Evolutionary conservation across 2,797 vertebrate species (phyloP), one percentile per base, ranked within the genome.

Genomic region (Tauraco hartlaubi): DNA sequence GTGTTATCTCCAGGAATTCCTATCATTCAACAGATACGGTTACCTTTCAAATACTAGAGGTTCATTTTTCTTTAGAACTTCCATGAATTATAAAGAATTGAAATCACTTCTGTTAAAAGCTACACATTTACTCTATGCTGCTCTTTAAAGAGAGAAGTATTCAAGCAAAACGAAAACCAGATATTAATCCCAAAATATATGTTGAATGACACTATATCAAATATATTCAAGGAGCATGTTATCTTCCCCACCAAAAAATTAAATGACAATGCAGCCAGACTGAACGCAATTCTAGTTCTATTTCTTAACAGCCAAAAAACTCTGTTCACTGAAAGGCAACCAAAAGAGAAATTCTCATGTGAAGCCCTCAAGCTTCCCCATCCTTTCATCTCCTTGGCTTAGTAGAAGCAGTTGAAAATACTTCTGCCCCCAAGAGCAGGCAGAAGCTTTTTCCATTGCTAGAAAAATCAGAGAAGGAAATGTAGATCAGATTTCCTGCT

Each of bases 61-160:
- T 88, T 90, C 28, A n/a, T 92, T 95, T 85, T 84, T 64, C 63
- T 85, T 87, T 52, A 79, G 62, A 88, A 49, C 5, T 62, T 87
- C 51, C 59, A 82, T 8, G 88, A 58, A 71, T 77, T 77, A 56
- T 22, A 39, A 92, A 76, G 43, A 90, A 69, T n/a, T 33, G 19
- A 90, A 79, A 84, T 58, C 1, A 43, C 9, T 76, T 90, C 39
- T 41, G 31, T 56, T 73, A 91, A 85, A 95, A 86, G 23, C 22
- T 52, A 37, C 14, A 35, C 10, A 19, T 72, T 92, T 84, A 52
- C 20, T 79, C 31, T 64, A 3, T 46, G 28, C 23, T 77, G 49
- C 28, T 88, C 28, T 73, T 75, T 48, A 75, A 56, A 78, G 46
- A 64, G 8, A 54, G 20, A 71, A 46, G 31, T 39, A 81, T 59